A percentile compares a stretch with the other conserved stretches of the same genome.
These are phyloP conservation scores for Drosophila affinis DNA, from an alignment of 2,888 invertebrate genomes.

Conservation along the genomic window DNA sequence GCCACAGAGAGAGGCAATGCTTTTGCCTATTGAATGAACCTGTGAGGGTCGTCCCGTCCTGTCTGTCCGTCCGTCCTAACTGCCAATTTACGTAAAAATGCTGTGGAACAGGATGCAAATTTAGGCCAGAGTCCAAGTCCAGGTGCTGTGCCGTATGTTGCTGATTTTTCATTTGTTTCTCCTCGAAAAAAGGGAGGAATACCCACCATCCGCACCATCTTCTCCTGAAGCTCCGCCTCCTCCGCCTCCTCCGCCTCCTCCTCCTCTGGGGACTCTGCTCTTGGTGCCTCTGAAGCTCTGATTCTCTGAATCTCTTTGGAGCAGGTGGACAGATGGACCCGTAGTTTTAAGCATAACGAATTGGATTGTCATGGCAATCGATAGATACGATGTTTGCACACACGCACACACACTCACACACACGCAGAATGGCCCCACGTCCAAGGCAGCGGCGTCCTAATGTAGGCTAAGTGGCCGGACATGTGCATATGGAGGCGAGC, in stretches of 20 bases:
- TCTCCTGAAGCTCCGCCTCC: neutral
- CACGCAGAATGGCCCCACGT: conserved; percentile 11
- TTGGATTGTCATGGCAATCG: conserved; percentile 78
- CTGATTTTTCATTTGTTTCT: conserved; percentile 70
- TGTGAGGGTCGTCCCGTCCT: conserved; percentile 30
- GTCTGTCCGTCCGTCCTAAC: conserved; percentile 52
- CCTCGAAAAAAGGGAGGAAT: conserved; percentile 34
- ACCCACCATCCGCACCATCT: neutral
- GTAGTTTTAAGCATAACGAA: conserved; percentile 73
- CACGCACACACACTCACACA: conserved; percentile 41
- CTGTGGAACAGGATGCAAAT: conserved; percentile 55
- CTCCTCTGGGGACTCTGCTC: conserved; percentile 19
- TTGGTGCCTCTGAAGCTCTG: conserved; percentile 33
- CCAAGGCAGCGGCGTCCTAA: conserved; percentile 58
- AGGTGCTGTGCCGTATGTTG: conserved; percentile 32
- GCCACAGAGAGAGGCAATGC: conserved; percentile 20
- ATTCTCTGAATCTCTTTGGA: neutral
- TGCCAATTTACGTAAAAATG: conserved; percentile 72
- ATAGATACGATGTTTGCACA: conserved; percentile 72
- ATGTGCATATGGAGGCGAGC: conserved; percentile 1
- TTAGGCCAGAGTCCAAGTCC: conserved; percentile 23
- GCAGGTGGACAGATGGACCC: conserved; percentile 48
- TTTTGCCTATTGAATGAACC: conserved; percentile 17
- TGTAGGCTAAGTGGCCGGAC: conserved; percentile 66
- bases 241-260: neutral